phyloP scores from a whole-genome alignment of 2,888 invertebrate genomes.

The Panopea generosa region DNA sequence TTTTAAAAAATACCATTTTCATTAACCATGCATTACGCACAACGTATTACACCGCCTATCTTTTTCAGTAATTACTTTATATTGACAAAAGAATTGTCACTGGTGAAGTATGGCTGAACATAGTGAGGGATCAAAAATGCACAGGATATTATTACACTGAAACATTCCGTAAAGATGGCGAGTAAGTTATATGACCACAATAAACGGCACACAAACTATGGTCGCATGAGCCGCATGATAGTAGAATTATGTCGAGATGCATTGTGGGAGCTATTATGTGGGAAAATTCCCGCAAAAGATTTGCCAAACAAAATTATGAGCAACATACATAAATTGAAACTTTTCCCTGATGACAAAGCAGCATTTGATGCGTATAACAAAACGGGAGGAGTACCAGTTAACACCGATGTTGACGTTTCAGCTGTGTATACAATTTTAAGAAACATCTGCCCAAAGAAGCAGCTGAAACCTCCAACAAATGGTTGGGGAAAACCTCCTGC shows the following conservation, averaged over 20 bases:
- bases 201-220: conserved; percentile 3
- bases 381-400: background rate
- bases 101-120: too few species aligned
- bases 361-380: background rate
- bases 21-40: too few species aligned
- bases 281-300: background rate
- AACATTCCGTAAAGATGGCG: too few species aligned
- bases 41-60: too few species aligned
- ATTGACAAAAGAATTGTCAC: too few species aligned
- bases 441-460: background rate
- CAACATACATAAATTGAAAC: conserved; percentile 4
- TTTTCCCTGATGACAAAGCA: background rate
- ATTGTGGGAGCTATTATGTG: conserved; percentile 10
- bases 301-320: background rate
- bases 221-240: conserved; percentile 2
- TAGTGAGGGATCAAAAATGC: too few species aligned
- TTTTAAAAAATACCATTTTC: too few species aligned
- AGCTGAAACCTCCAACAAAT: conserved; percentile 13
- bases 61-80: too few species aligned
- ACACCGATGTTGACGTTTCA: background rate
- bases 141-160: too few species aligned
- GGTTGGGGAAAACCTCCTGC: conserved; percentile 1
- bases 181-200: background rate
- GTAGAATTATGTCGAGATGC: conserved; percentile 6
- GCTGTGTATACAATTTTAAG: background rate